Evolutionary conservation across 2,797 vertebrate genomes (phyloP), one percentile per base, ranked within the genome.

Genomic region (Urophycis tenuis): DNA sequence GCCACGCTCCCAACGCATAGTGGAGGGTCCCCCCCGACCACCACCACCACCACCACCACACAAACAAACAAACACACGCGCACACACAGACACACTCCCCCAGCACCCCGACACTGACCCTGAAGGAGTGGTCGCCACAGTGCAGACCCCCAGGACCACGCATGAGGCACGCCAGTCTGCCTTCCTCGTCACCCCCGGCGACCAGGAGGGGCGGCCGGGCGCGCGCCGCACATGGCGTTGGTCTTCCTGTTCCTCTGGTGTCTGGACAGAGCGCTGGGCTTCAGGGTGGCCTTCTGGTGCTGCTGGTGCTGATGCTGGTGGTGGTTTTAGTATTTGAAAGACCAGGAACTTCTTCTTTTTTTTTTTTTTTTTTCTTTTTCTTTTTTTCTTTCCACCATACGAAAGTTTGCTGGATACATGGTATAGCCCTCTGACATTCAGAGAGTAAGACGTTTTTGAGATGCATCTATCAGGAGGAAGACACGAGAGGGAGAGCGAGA

Each of bases 1-100:
- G 95, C 87, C 96, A 95, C 78, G 89, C 93, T 11, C 92, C 92
- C 93, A 94, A 89, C 41, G 93, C 95, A 3, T 97, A 94, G 91
- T 84, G 19, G 6, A 76, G 25, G 53, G 53, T 10, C 22, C 49
- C 53, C 15, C 45, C 2, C 45, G n/a, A n/a, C n/a, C n/a, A n/a
- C n/a, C n/a, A n/a, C n/a, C n/a, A n/a, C n/a, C n/a, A n/a, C n/a
- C n/a, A n/a, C n/a, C n/a, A n/a, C n/a, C n/a, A n/a, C n/a, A n/a
- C n/a, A n/a, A n/a, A n/a, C n/a, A n/a, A n/a, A n/a, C n/a, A n/a
- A n/a, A n/a, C n/a, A n/a, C n/a, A n/a, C n/a, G n/a, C n/a, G n/a
- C n/a, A n/a, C n/a, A n/a, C n/a, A n/a, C n/a, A n/a, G n/a, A n/a
- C 45, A 22, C 45, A 53, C 45, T n/a, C 53, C 29, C n/a, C 60